These are phyloP conservation scores for Gobius niger DNA, from an alignment of 2,113 vertebrate genomes.

Conservation along the genomic window DNA sequence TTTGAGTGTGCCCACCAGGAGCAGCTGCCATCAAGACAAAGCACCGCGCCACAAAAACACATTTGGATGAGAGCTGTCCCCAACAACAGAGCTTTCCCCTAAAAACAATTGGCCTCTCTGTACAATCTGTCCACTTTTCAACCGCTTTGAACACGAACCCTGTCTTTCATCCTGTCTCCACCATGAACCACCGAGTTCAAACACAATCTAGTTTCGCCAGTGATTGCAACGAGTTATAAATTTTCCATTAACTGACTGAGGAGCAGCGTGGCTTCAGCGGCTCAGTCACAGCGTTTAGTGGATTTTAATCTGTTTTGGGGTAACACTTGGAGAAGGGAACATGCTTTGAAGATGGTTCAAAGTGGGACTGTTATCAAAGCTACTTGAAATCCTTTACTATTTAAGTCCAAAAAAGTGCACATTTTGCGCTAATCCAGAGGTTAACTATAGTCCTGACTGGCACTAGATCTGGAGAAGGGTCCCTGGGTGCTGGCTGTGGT, in stretches of 20 bases:
- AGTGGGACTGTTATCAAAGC: neutral
- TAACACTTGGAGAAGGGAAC: slow-evolving; percentile 10
- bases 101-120: slow-evolving; percentile 29
- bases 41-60: slow-evolving; percentile 29
- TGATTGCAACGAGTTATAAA: slow-evolving; percentile 49
- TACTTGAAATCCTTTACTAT: neutral
- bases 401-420: too few relatives aligned
- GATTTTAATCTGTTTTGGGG: slow-evolving; percentile 8
- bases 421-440: too few relatives aligned
- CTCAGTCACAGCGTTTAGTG: slow-evolving; percentile 22
- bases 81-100: slow-evolving; percentile 36
- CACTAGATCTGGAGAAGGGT: too few relatives aligned
- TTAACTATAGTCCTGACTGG: too few relatives aligned
- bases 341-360: neutral
- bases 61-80: slow-evolving; percentile 46
- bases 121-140: slow-evolving; percentile 54
- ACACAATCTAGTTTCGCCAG: slow-evolving; percentile 50
- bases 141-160: slow-evolving; percentile 20
- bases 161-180: slow-evolving; percentile 6
- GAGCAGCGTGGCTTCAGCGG: slow-evolving; percentile 10
- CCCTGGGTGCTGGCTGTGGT: too few relatives aligned
- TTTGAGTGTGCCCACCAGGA: slow-evolving; percentile 27
- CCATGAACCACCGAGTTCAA: slow-evolving; percentile 45
- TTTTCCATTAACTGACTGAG: slow-evolving; percentile 45
- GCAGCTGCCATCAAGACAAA: slow-evolving; percentile 28